Evolutionary conservation across 2,888 invertebrate species (phyloP).

Genomic region (Dilophus febrilis): DNA sequence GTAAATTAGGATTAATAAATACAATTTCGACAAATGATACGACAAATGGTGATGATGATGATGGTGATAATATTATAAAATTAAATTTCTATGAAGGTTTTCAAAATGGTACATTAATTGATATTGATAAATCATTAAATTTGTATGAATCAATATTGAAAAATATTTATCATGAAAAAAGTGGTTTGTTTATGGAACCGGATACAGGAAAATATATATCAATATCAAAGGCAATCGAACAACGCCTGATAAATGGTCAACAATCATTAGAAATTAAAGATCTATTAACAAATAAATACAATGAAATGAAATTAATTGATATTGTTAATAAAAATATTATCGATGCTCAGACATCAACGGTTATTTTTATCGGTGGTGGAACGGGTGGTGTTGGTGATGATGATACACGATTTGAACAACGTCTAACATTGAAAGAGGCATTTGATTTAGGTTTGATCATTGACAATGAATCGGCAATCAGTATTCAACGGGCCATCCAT

Average conservation of each 20-base stretch:
- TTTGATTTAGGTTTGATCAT: slow-evolving; percentile 63
- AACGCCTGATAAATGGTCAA: slow-evolving; percentile 65
- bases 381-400: not conserved
- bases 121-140: slow-evolving; percentile 64
- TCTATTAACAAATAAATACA: slow-evolving; percentile 54
- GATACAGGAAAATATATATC: slow-evolving; percentile 60
- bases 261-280: slow-evolving; percentile 66
- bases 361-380: slow-evolving; percentile 20
- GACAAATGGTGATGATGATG: too few species aligned
- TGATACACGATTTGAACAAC: slow-evolving; percentile 28
- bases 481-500: slow-evolving; percentile 68
- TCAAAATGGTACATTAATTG: slow-evolving; percentile 64
- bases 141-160: slow-evolving; percentile 67
- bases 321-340: slow-evolving; percentile 61
- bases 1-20: slow-evolving; percentile 50
- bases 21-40: too few species aligned
- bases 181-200: slow-evolving; percentile 71
- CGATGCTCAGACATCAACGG: slow-evolving; percentile 49
- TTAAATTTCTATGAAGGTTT: slow-evolving; percentile 73
- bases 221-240: slow-evolving; percentile 64
- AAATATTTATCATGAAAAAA: slow-evolving; percentile 58
- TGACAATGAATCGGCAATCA: slow-evolving; percentile 65
- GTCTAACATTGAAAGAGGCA: slow-evolving; percentile 56
- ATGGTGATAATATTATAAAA: slow-evolving; percentile 38
- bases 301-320: slow-evolving; percentile 58